These are phyloP conservation scores for Spilosoma lubricipeda DNA, from an alignment of 2,888 invertebrate genomes.

Conservation along the genomic window DNA sequence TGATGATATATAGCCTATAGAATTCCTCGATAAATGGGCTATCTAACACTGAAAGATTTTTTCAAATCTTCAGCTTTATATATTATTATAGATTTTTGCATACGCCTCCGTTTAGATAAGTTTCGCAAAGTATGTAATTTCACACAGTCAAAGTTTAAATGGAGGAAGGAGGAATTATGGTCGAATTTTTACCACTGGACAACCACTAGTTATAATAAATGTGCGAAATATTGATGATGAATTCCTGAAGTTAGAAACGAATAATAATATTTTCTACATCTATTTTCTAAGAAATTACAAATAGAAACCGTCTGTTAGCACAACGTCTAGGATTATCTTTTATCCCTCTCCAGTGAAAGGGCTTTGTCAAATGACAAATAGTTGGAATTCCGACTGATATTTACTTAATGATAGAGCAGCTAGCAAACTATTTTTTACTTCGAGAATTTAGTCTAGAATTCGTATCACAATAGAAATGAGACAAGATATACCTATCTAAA, in stretches of 20 bases:
- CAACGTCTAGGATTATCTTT: conserved; percentile 29
- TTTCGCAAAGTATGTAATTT: no score
- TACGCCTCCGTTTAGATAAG: no score
- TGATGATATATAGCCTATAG: no score
- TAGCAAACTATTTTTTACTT: not conserved
- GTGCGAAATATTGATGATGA: not conserved
- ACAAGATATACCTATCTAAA: not conserved
- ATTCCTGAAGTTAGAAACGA: no score
- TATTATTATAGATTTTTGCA: no score
- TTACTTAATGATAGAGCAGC: not conserved
- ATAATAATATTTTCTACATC: conserved; percentile 26
- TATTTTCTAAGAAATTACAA: conserved; percentile 37
- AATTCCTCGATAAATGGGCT: no score
- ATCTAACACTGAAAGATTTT: no score
- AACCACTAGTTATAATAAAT: no score
- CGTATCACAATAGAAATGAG: not conserved
- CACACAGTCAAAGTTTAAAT: no score
- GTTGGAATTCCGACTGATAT: not conserved
- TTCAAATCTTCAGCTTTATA: no score
- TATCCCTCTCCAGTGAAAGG: not conserved
- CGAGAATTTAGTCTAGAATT: not conserved
- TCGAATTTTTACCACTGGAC: no score
- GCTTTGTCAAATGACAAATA: conserved; percentile 11
- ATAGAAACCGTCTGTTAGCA: conserved; percentile 35
- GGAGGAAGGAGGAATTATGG: no score